A percentile compares a stretch with the other conserved stretches of the same genome.
These are phyloP conservation scores for Percina caprodes DNA, from an alignment of 2,113 vertebrate genomes.

Conservation along the genomic window DNA sequence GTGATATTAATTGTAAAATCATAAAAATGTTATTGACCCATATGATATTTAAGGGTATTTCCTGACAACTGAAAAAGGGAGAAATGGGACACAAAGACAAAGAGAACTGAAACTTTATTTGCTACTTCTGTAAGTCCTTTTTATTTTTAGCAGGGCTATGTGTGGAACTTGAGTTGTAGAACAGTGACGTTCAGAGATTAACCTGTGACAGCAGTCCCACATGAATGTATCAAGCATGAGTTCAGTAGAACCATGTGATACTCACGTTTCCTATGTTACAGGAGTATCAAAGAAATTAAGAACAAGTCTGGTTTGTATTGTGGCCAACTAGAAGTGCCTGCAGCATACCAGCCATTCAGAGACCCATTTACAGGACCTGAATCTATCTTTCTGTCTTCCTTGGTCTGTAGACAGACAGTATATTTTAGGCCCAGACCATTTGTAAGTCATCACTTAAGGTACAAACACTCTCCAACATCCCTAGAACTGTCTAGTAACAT, in stretches of 20 bases:
- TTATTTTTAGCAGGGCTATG: background rate
- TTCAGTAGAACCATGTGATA: background rate
- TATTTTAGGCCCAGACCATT: conserved; percentile 31
- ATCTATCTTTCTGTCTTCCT: background rate
- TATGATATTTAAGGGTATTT: background rate
- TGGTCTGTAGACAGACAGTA: background rate
- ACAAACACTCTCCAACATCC: conserved; percentile 34
- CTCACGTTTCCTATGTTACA: background rate
- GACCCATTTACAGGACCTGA: background rate
- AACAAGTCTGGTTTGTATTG: conserved; percentile 11
- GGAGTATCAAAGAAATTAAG: background rate
- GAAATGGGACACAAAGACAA: background rate
- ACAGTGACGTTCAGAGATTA: background rate
- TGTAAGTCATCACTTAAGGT: conserved; percentile 62
- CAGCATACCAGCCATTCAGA: background rate
- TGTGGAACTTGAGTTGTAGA: background rate
- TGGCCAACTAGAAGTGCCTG: background rate
- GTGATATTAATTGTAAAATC: background rate
- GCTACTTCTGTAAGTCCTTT: background rate
- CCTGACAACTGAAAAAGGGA: background rate
- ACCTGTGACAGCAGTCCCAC: background rate
- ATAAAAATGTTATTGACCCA: background rate
- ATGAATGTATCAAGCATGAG: background rate
- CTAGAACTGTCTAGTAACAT: conserved; percentile 18
- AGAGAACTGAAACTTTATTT: conserved; percentile 17